Evolutionary conservation across 2,888 invertebrate species (phyloP).

Genomic region (Opisthograptis luteolata): DNA sequence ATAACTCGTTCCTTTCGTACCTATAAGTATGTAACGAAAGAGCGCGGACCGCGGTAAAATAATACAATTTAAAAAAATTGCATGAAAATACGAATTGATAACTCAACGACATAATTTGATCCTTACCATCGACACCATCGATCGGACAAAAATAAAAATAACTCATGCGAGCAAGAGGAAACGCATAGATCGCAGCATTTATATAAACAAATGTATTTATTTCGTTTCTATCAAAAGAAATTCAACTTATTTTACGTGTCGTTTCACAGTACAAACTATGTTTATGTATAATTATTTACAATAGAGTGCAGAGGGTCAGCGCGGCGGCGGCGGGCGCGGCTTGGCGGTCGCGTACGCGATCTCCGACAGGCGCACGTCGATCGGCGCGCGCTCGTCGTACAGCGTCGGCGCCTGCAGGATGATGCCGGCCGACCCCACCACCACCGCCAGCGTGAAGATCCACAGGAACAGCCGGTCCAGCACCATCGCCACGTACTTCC

Average conservation of each 20-base stretch:
- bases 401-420: conserved; percentile 97
- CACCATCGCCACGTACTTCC: conserved; percentile 99
- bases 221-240: conserved; percentile 82
- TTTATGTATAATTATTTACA: conserved; percentile 64
- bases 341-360: conserved; percentile 95
- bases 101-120: too few relatives aligned
- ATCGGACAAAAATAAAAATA: too few relatives aligned
- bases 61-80: too few relatives aligned
- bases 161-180: too few relatives aligned
- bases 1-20: too few relatives aligned
- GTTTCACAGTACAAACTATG: conserved; percentile 77
- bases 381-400: conserved; percentile 95
- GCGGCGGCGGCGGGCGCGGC: conserved; percentile 85
- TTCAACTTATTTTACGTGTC: conserved; percentile 73
- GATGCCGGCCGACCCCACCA: conserved; percentile 97
- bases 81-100: too few relatives aligned
- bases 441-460: conserved; percentile 98
- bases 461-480: conserved; percentile 97
- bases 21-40: too few relatives aligned
- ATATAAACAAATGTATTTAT: conserved; percentile 76
- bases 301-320: conserved; percentile 40
- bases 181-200: conserved; percentile 26
- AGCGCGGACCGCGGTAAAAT: too few relatives aligned
- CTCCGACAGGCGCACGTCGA: conserved; percentile 94
- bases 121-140: too few relatives aligned